A percentile compares a stretch with the other conserved stretches of the same genome.
Evolutionary conservation across 2,797 vertebrate genomes (phyloP).

Genomic region (Myiothlypis chrysogaster): DNA sequence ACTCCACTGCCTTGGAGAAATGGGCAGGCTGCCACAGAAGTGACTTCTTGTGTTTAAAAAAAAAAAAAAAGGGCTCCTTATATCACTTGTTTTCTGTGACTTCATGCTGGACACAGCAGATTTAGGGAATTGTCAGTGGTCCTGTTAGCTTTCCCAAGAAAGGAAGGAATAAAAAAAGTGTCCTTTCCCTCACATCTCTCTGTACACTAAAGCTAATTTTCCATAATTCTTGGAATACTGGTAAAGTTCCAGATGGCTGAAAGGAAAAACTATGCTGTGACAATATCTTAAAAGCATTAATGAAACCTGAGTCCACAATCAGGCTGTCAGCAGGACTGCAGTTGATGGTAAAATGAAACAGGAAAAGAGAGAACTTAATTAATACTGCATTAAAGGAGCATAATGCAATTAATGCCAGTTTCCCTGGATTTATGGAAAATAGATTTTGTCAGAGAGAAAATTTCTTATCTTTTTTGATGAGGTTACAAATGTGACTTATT

Average conservation of each 20-base stretch:
- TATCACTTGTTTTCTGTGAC: background rate
- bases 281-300: slow-evolving; percentile 36
- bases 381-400: slow-evolving; percentile 12
- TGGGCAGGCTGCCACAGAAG: background rate
- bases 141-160: background rate
- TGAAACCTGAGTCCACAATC: background rate
- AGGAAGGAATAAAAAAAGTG: background rate
- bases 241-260: background rate
- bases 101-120: fast-evolving
- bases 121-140: background rate
- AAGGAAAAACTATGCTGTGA: slow-evolving; percentile 15
- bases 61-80: background rate
- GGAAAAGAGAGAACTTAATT: slow-evolving; percentile 21
- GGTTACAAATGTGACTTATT: slow-evolving; percentile 30
- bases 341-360: background rate
- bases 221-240: slow-evolving; percentile 17
- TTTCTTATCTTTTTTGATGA: slow-evolving; percentile 26
- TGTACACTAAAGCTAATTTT: background rate
- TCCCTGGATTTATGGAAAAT: slow-evolving; percentile 18
- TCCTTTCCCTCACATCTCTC: background rate
- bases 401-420: slow-evolving; percentile 39
- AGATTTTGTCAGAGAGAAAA: slow-evolving; percentile 7
- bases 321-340: slow-evolving; percentile 5
- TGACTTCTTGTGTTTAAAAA: background rate
- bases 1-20: background rate